A percentile compares a stretch with the other conserved stretches of the same genome.
These are phyloP conservation scores for Zonitis immaculata DNA, from an alignment of 2,888 invertebrate genomes.

Conservation along the genomic window DNA sequence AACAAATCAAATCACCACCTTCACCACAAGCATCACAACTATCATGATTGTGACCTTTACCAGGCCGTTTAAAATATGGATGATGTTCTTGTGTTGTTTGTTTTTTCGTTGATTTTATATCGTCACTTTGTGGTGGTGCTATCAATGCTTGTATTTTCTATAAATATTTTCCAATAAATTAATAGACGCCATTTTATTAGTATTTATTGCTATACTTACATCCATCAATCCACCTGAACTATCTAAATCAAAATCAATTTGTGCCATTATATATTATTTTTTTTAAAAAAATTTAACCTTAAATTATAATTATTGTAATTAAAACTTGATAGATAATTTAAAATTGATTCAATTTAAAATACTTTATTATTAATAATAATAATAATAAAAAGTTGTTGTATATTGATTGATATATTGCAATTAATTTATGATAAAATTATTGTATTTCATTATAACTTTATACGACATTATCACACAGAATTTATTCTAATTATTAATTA, in stretches of 20 bases:
- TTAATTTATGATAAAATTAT: no score
- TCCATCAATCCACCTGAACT: conserved; percentile 82
- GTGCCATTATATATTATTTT: conserved; percentile 53
- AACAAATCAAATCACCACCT: conserved; percentile 92
- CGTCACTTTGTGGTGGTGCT: conserved; percentile 79
- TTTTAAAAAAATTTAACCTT: background rate
- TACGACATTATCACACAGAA: no score
- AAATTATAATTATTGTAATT: no score
- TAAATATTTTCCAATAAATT: conserved; percentile 25
- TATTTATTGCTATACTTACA: conserved; percentile 55
- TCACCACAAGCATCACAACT: conserved; percentile 92
- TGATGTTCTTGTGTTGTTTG: conserved; percentile 54
- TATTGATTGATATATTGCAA: no score
- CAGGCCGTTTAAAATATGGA: conserved; percentile 79
- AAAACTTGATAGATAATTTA: no score
- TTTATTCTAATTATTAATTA: no score
- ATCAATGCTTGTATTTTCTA: conserved; percentile 86
- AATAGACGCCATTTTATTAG: conserved; percentile 30
- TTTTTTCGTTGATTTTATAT: conserved; percentile 54
- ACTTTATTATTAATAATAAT: no score
- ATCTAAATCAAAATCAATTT: conserved; percentile 71
- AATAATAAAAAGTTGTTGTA: no score
- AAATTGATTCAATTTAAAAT: no score
- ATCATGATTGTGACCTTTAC: conserved; percentile 88
- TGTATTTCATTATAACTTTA: no score